phyloP scores from a whole-genome alignment of 1,140 invertebrate genomes.

The Pseudoatta argentina region DNA sequence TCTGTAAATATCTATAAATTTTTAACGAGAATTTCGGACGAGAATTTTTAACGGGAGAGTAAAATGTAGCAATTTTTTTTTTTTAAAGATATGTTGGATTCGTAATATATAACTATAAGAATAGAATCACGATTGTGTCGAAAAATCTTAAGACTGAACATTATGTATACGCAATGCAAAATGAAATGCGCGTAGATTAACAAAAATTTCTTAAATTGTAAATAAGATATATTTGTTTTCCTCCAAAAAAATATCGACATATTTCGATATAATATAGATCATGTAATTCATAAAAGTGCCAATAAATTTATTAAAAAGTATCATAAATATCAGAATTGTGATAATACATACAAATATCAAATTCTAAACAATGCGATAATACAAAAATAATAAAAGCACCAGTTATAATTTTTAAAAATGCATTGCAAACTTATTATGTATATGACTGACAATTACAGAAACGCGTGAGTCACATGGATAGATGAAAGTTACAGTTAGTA shows the following conservation, averaged over 20 bases:
- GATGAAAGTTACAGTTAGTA: not conserved
- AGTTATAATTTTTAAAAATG: not conserved
- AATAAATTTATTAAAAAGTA: not conserved
- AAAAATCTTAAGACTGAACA: not conserved
- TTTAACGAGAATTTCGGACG: not conserved
- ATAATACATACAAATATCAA: not conserved
- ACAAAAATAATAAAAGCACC: not conserved
- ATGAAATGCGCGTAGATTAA: not conserved
- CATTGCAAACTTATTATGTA: not conserved
- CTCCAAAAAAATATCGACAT: not conserved
- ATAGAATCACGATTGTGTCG: not conserved
- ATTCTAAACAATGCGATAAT: not conserved
- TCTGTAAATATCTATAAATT: not conserved
- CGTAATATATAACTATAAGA: not conserved
- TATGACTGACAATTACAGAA: not conserved
- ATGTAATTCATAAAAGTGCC: not conserved
- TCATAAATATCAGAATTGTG: not conserved
- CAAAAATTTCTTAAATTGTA: not conserved
- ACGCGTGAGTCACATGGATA: not conserved
- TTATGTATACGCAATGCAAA: not conserved
- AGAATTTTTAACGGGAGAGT: too few species aligned
- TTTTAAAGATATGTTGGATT: slow-evolving; percentile 45
- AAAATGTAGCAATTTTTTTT: slow-evolving; percentile 28
- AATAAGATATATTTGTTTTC: not conserved
- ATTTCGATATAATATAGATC: too few species aligned